These are phyloP conservation scores for Cancer borealis DNA, from an alignment of 2,888 invertebrate genomes.

Conservation along the genomic window DNA sequence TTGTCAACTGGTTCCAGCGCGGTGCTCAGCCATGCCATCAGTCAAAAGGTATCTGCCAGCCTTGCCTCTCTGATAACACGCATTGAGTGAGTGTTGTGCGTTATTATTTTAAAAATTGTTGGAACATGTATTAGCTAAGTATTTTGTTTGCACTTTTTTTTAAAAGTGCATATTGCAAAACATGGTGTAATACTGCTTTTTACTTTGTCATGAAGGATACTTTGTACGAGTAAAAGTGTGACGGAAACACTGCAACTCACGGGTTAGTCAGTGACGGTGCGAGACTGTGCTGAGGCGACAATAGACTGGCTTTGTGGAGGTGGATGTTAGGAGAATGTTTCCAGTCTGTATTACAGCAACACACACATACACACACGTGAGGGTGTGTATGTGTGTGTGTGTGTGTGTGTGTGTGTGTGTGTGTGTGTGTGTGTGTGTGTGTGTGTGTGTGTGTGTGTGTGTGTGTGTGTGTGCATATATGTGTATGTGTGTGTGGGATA, in stretches of 20 bases:
- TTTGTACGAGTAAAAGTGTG: too few relatives aligned
- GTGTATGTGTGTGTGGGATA: not conserved
- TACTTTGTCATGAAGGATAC: too few relatives aligned
- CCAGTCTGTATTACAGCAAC: too few relatives aligned
- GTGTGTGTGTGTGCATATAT: not conserved
- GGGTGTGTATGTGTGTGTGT: not conserved
- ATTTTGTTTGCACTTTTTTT: not conserved
- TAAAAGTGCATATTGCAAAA: too few relatives aligned
- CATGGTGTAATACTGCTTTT: too few relatives aligned
- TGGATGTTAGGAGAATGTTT: too few relatives aligned
- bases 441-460: not conserved
- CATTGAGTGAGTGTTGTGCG: not conserved
- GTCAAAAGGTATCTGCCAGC: not conserved
- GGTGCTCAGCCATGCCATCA: not conserved
- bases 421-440: slow-evolving; percentile 40
- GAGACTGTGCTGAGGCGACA: too few relatives aligned
- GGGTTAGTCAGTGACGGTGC: too few relatives aligned
- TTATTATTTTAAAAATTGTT: not conserved
- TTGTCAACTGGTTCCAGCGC: not conserved
- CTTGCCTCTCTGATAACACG: not conserved
- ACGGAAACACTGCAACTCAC: too few relatives aligned
- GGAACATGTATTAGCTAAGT: not conserved
- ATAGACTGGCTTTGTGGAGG: too few relatives aligned
- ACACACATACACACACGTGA: too few relatives aligned
- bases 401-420: slow-evolving; percentile 31